These are phyloP conservation scores for Microcebus murinus DNA, from an alignment of 2,113 vertebrate species.

Conservation along the genomic window DNA sequence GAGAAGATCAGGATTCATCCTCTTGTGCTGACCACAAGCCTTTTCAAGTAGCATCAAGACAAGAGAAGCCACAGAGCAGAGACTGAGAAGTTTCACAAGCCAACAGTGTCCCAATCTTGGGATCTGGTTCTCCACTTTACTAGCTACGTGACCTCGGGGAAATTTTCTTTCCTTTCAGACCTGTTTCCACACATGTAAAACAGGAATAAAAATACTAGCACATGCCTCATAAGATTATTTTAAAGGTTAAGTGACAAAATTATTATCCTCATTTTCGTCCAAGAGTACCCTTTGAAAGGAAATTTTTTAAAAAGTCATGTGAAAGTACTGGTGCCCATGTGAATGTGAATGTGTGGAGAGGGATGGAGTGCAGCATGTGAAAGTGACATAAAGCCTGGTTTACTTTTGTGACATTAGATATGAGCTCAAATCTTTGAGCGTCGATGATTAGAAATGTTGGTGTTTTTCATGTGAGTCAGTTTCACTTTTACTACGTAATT, in stretches of 20 bases:
- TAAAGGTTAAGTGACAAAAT: not conserved
- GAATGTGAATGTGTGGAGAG: not conserved
- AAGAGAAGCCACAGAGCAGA: not conserved
- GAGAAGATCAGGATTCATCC: not conserved
- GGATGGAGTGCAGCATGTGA: not conserved
- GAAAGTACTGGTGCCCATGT: not conserved
- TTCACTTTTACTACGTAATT: not conserved
- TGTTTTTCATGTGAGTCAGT: not conserved
- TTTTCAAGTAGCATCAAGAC: not conserved
- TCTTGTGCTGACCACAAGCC: not conserved
- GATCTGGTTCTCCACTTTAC: not conserved
- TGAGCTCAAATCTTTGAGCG: not conserved
- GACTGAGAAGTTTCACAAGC: not conserved
- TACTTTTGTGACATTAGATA: not conserved
- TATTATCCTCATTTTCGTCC: not conserved
- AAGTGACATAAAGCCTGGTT: not conserved
- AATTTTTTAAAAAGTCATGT: not conserved
- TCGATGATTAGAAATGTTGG: not conserved
- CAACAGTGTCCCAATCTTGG: not conserved
- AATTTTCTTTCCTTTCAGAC: not conserved
- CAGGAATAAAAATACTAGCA: not conserved
- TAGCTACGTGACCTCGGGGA: not conserved
- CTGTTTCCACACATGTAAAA: not conserved
- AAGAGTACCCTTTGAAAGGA: not conserved
- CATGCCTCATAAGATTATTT: not conserved